A percentile compares a stretch with the other conserved stretches of the same genome.
Evolutionary conservation across 2,113 vertebrate genomes (phyloP).

Genomic region (Rhagologus leucostigma): DNA sequence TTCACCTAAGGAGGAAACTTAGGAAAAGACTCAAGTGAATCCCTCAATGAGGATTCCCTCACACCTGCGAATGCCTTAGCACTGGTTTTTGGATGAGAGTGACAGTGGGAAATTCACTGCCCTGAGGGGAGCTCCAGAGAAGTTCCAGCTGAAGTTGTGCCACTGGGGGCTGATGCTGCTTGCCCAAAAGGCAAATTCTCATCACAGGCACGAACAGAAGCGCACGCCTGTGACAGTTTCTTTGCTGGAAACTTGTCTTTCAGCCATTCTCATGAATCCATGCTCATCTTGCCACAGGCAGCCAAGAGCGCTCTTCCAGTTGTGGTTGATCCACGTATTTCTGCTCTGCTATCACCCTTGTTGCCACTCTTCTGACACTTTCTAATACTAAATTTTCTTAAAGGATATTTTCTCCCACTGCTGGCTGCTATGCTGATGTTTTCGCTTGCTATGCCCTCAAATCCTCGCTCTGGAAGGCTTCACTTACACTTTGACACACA

Average conservation of each 20-base stretch:
- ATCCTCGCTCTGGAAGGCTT: not conserved
- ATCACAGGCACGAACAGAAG: not conserved
- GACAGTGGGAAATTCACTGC: not conserved
- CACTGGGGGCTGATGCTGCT: not conserved
- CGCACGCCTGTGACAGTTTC: fast-evolving
- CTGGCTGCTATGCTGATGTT: not conserved
- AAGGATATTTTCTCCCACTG: not conserved
- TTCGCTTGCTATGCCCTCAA: not conserved
- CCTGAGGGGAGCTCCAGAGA: not conserved
- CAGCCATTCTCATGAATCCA: fast-evolving
- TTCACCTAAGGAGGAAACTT: not conserved
- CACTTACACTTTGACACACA: fast-evolving
- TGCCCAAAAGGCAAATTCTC: not conserved
- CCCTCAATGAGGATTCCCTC: not conserved
- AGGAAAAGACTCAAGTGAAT: not conserved
- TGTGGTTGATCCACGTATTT: not conserved
- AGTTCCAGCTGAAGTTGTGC: not conserved
- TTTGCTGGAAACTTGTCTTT: not conserved
- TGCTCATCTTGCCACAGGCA: fast-evolving
- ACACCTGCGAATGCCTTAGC: not conserved
- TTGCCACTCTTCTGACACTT: not conserved
- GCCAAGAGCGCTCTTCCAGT: not conserved
- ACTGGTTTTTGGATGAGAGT: not conserved
- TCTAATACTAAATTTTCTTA: not conserved
- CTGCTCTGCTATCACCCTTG: not conserved